Evolutionary conservation across 2,888 invertebrate species (phyloP).

Genomic region (Coenonympha glycerion): DNA sequence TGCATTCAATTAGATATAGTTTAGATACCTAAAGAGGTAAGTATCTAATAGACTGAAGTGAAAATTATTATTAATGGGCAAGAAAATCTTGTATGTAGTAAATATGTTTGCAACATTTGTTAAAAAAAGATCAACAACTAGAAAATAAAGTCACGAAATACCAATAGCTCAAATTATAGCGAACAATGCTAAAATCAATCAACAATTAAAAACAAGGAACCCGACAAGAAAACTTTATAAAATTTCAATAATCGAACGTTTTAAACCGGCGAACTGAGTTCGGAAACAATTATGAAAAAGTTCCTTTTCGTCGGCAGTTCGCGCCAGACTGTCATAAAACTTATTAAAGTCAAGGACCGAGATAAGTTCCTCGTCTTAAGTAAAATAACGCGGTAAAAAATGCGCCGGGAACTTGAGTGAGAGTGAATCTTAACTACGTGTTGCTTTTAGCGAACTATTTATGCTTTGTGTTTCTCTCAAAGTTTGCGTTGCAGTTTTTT

Average conservation of each 20-base stretch:
- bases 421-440: slow-evolving; percentile 68
- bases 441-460: slow-evolving; percentile 56
- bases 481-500: background rate
- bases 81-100: too few species aligned
- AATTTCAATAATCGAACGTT: slow-evolving; percentile 68
- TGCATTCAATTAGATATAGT: too few species aligned
- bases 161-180: background rate
- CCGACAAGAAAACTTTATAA: slow-evolving; percentile 48
- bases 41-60: too few species aligned
- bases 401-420: slow-evolving; percentile 65
- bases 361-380: slow-evolving; percentile 75
- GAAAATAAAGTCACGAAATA: background rate
- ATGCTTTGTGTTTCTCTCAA: slow-evolving; percentile 26
- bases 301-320: slow-evolving; percentile 68
- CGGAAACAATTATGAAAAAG: slow-evolving; percentile 75
- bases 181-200: background rate
- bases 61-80: too few species aligned
- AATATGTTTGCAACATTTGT: too few species aligned
- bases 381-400: slow-evolving; percentile 74
- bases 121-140: too few species aligned
- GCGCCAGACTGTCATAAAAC: slow-evolving; percentile 75
- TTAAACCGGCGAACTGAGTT: slow-evolving; percentile 54
- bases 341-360: slow-evolving; percentile 77
- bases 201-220: slow-evolving; percentile 34
- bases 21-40: too few species aligned